phyloP scores from a whole-genome alignment of 2,888 invertebrate species.

The Bibio marci region DNA sequence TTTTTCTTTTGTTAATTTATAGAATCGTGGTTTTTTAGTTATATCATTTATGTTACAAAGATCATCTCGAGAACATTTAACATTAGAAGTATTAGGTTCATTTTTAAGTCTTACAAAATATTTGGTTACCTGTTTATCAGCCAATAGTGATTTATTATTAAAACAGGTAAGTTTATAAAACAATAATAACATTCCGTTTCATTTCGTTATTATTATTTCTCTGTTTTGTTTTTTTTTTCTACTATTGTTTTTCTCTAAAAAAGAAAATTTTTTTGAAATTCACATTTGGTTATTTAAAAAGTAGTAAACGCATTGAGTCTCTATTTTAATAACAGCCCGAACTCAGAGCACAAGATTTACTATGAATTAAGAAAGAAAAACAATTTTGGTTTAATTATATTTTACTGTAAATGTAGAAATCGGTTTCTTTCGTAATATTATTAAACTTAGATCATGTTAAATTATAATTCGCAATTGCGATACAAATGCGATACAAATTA shows the following conservation, averaged over 20 bases:
- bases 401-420: too few species aligned
- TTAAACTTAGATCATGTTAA: too few species aligned
- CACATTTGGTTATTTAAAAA: neutral
- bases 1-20: neutral
- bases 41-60: conserved; percentile 94
- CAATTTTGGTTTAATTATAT: too few species aligned
- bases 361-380: too few species aligned
- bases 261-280: neutral
- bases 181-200: neutral
- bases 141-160: conserved; percentile 76
- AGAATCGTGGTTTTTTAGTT: conserved; percentile 90
- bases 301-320: neutral
- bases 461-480: too few species aligned
- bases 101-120: conserved; percentile 85
- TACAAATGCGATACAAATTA: too few species aligned
- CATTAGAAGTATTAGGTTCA: conserved; percentile 81
- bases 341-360: too few species aligned
- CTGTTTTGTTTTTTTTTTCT: conserved; percentile 5
- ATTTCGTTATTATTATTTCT: conserved; percentile 6
- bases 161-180: conserved; percentile 58
- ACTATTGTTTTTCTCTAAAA: conserved; percentile 1
- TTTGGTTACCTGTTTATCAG: conserved; percentile 80
- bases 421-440: too few species aligned
- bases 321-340: too few species aligned
- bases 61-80: conserved; percentile 83